phyloP scores from a whole-genome alignment of 35 echinoderm and acorn worm genomes.

The Apostichopus parvimensis region DNA sequence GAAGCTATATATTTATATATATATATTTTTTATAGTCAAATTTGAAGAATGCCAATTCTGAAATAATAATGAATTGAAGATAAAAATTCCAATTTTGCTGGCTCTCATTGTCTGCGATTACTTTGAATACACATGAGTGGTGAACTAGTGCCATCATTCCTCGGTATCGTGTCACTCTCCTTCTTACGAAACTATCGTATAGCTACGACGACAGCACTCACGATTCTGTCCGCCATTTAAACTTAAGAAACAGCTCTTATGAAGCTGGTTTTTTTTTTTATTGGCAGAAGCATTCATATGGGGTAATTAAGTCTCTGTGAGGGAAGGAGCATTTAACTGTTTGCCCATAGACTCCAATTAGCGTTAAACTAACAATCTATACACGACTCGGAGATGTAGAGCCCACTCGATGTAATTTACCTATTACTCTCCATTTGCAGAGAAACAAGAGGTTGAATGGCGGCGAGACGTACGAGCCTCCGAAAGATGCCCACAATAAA shows the following conservation, averaged over 20 bases:
- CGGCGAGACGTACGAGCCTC: slow-evolving; percentile 29
- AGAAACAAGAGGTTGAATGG: slow-evolving; percentile 56
- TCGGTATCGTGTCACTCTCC: no score
- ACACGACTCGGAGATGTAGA: slow-evolving; percentile 23
- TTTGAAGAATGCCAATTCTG: no score
- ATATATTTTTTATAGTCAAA: no score
- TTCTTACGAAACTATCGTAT: neutral
- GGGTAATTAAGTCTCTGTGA: neutral
- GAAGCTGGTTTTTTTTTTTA: neutral
- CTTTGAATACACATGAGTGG: neutral
- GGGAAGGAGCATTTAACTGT: slow-evolving; percentile 39
- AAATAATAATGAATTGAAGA: no score
- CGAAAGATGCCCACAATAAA: slow-evolving; percentile 54
- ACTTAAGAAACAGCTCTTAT: neutral
- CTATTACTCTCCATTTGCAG: slow-evolving; percentile 29
- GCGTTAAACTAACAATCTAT: slow-evolving; percentile 26
- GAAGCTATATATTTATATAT: no score
- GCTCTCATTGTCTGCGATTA: neutral
- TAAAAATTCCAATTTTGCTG: no score
- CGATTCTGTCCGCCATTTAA: neutral
- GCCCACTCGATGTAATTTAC: neutral
- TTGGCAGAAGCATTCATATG: neutral
- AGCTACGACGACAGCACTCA: neutral
- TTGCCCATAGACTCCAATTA: slow-evolving; percentile 30
- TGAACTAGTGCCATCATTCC: no score